Conservation (phyloP, 1,140 invertebrate genomes). For the Yoshiicerus persimilis region DNA sequence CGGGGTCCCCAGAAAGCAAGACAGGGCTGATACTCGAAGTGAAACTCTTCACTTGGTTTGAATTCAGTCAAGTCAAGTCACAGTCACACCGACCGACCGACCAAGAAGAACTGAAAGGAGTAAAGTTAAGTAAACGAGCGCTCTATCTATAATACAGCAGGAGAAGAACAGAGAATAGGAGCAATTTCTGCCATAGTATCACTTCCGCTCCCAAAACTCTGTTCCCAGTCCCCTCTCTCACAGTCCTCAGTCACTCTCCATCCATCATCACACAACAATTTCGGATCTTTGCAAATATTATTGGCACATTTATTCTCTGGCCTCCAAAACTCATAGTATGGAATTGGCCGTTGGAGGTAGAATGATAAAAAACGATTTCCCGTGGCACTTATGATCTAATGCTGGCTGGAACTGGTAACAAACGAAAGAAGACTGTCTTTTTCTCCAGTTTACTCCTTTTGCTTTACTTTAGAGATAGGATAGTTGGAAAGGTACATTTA, state of each 20-base stretch:
- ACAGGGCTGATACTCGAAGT: not conserved
- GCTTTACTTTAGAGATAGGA: not conserved
- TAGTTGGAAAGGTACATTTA: too few species aligned
- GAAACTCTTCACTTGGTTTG: not conserved
- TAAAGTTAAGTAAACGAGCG: slow-evolving; percentile 14
- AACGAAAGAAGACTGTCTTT: not conserved
- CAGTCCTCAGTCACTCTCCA: not conserved
- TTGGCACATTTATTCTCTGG: not conserved
- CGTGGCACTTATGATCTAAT: not conserved
- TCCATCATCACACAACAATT: not conserved
- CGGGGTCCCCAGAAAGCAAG: not conserved
- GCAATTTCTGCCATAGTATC: not conserved
- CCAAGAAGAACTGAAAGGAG: not conserved
- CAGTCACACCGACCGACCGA: not conserved
- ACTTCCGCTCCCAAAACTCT: not conserved
- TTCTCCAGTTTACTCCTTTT: not conserved
- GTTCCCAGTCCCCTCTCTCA: not conserved
- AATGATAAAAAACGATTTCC: not conserved
- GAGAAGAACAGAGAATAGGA: not conserved
- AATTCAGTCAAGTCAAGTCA: not conserved
- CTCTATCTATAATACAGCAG: not conserved
- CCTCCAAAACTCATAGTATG: not conserved
- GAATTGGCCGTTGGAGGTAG: not conserved
- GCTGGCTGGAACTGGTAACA: not conserved
- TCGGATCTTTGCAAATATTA: not conserved